Conservation (phyloP, 2,113 vertebrate species). For the Electrona antarctica region DNA sequence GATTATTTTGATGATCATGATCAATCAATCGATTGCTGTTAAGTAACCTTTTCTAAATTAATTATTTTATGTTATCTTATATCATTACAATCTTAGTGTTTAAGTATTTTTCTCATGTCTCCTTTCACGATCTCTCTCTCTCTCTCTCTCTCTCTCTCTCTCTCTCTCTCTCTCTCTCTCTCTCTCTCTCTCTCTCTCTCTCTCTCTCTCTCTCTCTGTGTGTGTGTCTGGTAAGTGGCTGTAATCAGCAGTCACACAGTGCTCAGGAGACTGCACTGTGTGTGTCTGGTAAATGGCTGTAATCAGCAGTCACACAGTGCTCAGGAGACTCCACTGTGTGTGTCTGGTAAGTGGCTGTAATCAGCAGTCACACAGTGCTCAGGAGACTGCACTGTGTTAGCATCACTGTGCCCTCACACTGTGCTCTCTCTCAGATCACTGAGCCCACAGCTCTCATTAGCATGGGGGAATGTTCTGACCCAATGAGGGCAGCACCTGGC, state of each 20-base stretch:
- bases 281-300: neutral
- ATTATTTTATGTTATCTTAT: too few relatives aligned
- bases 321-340: neutral
- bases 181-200: neutral
- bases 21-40: too few relatives aligned
- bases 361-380: neutral
- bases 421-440: constrained; percentile 14
- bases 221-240: too few relatives aligned
- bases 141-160: neutral
- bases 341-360: neutral
- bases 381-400: neutral
- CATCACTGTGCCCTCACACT: neutral
- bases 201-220: neutral
- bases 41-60: too few relatives aligned
- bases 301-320: neutral
- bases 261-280: neutral
- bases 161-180: neutral
- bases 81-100: too few relatives aligned
- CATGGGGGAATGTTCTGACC: neutral
- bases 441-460: constrained; percentile 8
- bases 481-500: neutral
- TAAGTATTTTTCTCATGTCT: too few relatives aligned
- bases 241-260: neutral
- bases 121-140: too few relatives aligned
- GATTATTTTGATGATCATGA: too few relatives aligned